Evolutionary conservation across 2,888 invertebrate species (phyloP), one percentile per base, ranked within the genome.

Genomic region (Drosophila dives): DNA sequence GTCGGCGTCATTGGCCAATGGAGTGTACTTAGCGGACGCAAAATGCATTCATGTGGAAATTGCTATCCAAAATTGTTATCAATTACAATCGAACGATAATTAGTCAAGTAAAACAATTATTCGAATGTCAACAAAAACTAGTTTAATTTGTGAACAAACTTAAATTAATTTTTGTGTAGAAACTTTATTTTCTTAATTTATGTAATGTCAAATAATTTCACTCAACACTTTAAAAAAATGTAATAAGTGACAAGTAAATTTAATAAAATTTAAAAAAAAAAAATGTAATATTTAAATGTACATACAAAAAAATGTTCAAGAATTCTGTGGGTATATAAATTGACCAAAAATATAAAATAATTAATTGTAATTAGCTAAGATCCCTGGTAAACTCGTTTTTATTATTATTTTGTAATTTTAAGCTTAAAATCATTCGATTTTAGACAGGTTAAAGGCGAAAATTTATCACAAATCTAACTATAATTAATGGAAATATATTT

Each of bases 1-100:
- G 40, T n/a, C 34, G 59, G 76, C 64, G 77, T 66, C 80, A 77
- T 67, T 78, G 81, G 64, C 64, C 77, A 78, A 36, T 65, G 61
- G 65, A 80, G 78, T 72, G 67, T 72, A 63, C 45, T 55, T 49
- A 17, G 58, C 32, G 15, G 42, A 17, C 23, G 32, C 12, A 26
- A 29, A 29, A 60, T 32, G 53, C 62, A 36, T 48, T 80, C 72
- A 60, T 51, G 66, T 65, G 26, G 62, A 72, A 77, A 62, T 42
- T 50, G 51, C 40, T 38, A 45, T 50, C 50, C 50, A 42, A 0
- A 49, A 38, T 68, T 58, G 15, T 32, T 42, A 53, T 48, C 54
- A 51, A 51, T 63, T 67, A 54, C 42, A 40, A 49, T 58, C 17
- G 29, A 23, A 33, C 15, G 20, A n/a, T 51, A 51, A 68, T 34